Evolutionary conservation across 1,140 invertebrate genomes (phyloP).

Genomic region (Penaeus vannamei): DNA sequence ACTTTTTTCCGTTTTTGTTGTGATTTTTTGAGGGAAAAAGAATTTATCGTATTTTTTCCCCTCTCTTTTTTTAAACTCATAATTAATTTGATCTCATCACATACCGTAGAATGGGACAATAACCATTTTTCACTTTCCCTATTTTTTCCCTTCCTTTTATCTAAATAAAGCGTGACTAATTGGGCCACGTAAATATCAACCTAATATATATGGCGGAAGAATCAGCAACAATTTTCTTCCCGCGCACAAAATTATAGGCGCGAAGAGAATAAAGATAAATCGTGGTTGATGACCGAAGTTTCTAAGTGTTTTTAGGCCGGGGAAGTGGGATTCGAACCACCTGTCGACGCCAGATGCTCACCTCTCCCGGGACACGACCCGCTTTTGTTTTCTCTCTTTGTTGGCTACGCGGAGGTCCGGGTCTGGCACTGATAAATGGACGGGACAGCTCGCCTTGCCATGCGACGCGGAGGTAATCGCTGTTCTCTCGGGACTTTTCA

Average conservation of each 20-base stretch:
- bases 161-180: background rate
- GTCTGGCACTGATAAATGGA: constrained; percentile 45
- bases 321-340: constrained; percentile 59
- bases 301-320: constrained; percentile 50
- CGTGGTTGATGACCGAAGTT: constrained; percentile 60
- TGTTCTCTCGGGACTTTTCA: too few relatives aligned
- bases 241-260: constrained; percentile 54
- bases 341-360: constrained; percentile 59
- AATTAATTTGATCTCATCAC: background rate
- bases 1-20: background rate
- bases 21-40: background rate
- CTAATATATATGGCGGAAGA: constrained; percentile 3
- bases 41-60: too few relatives aligned
- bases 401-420: background rate
- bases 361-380: constrained; percentile 49
- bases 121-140: background rate
- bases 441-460: background rate
- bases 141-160: background rate
- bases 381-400: constrained; percentile 52
- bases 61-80: too few relatives aligned
- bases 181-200: background rate
- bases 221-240: constrained; percentile 8
- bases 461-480: too few relatives aligned
- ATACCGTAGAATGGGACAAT: background rate
- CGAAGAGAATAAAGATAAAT: constrained; percentile 60